Evolutionary conservation across 2,797 vertebrate species (phyloP), one percentile per base, ranked within the genome.

Genomic region (Selene dorsalis): DNA sequence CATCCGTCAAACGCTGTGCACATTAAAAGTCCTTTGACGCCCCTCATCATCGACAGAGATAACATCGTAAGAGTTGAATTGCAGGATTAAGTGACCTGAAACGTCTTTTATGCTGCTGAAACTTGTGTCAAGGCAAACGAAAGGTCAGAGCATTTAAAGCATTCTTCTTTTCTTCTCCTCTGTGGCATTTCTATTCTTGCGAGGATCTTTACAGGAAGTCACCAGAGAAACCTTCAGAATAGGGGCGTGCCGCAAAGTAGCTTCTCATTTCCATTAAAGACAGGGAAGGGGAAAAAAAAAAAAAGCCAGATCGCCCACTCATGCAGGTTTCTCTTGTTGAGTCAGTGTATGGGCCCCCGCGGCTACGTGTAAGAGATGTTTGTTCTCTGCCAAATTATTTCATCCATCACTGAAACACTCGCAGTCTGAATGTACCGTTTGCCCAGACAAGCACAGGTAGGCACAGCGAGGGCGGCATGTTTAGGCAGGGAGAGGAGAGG

Each of bases 401-500:
- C 70, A 79, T 68, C 82, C 73, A 53, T 56, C 70, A 0, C 73
- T 80, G 63, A 71, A 77, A 64, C 53, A 26, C 72, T 59, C 62
- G 61, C 14, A 2, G 68, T 38, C 73, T 73, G 50, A 66, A 56
- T 28, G 35, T 7, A 81, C 59, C 4, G 64, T 77, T 52, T 81
- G 92, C 69, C 90, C 91, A 69, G 87, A 87, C 92, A 92, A 76
- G 91, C 82, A 41, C 61, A 64, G 73, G 81, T 75, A 79, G 89
- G 82, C 83, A 64, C 20, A 47, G 76, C 28, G 28, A 68, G 26
- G 76, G 65, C 39, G 43, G 76, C 92, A 28, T 91, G 92, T 91
- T 85, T 39, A 55, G 87, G 80, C 92, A 90, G 53, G 72, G 77
- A 56, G n/a, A n/a, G n/a, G n/a, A 24, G 64, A 82, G 66, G 72